phyloP scores from a whole-genome alignment of 2,797 vertebrate species.

The Xyrichtys novacula region DNA sequence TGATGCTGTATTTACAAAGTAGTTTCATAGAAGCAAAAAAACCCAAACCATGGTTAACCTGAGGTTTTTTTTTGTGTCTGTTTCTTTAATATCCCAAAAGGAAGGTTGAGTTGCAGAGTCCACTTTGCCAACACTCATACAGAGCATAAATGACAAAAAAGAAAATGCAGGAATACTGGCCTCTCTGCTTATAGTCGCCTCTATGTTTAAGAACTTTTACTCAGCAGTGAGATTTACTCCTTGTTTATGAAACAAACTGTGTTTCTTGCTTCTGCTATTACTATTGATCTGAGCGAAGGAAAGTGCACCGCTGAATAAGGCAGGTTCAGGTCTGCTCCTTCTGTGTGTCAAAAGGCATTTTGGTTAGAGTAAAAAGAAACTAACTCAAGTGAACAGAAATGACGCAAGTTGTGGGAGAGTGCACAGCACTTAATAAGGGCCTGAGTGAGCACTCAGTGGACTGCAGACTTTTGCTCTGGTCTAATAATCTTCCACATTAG shows the following conservation, averaged over 20 bases:
- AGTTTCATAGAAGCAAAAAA: slow-evolving; percentile 11
- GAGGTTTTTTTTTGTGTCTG: slow-evolving; percentile 21
- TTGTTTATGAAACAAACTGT: slow-evolving; percentile 7
- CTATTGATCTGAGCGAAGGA: slow-evolving; percentile 30
- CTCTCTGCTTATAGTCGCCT: not conserved
- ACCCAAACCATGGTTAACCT: slow-evolving; percentile 2
- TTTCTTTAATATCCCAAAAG: slow-evolving; percentile 6
- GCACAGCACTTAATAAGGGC: slow-evolving; percentile 33
- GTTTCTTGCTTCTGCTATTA: slow-evolving; percentile 3
- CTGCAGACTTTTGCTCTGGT: slow-evolving; percentile 7
- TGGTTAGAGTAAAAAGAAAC: slow-evolving; percentile 35
- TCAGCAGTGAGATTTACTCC: not conserved
- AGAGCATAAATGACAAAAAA: not conserved
- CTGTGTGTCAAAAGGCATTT: slow-evolving; percentile 22
- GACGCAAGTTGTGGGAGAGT: slow-evolving; percentile 32
- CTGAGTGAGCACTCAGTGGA: slow-evolving; percentile 9
- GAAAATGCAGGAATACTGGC: not conserved
- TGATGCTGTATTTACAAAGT: not conserved
- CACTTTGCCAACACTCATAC: not conserved
- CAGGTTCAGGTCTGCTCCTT: slow-evolving; percentile 7
- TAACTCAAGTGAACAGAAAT: slow-evolving; percentile 34
- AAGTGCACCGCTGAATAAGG: slow-evolving; percentile 18
- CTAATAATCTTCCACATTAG: slow-evolving; percentile 12
- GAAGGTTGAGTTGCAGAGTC: not conserved
- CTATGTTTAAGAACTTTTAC: not conserved